Percentiles rank a stretch among this genome's conserved stretches.
Conservation (phyloP, 2,888 invertebrate species). For the Calliphora vomitoria region DNA sequence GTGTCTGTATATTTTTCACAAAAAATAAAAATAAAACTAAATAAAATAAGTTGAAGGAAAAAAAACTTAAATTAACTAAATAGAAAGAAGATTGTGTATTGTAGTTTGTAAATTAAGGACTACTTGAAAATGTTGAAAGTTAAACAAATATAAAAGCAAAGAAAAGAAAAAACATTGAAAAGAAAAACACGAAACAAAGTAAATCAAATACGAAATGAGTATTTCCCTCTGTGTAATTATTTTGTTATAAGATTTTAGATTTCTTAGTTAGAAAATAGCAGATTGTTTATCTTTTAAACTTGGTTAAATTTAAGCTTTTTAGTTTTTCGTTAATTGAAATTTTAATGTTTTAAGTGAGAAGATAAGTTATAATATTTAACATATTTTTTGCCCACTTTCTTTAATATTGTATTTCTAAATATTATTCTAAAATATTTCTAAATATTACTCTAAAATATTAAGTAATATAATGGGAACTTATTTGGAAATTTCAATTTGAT, state of each 20-base stretch:
- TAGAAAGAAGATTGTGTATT: constrained; percentile 51
- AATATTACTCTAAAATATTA: too few relatives aligned
- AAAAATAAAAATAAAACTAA: background rate
- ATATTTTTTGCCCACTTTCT: too few relatives aligned
- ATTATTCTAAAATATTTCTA: too few relatives aligned
- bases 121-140: constrained; percentile 63
- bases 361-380: background rate
- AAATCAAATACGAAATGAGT: constrained; percentile 48
- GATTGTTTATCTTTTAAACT: constrained; percentile 23
- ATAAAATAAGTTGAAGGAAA: constrained; percentile 29
- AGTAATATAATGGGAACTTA: too few relatives aligned
- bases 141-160: constrained; percentile 54
- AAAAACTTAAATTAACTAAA: constrained; percentile 68
- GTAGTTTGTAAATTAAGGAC: constrained; percentile 68
- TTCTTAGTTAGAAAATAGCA: constrained; percentile 4
- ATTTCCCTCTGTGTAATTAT: constrained; percentile 16
- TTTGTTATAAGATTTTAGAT: constrained; percentile 18
- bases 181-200: constrained; percentile 27
- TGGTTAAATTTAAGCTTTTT: constrained; percentile 20
- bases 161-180: constrained; percentile 11
- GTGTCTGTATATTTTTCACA: constrained; percentile 35
- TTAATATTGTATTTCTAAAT: too few relatives aligned
- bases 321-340: constrained; percentile 29
- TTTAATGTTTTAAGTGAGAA: background rate
- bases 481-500: too few relatives aligned